These are phyloP conservation scores for Sitobion miscanthi DNA, from an alignment of 1,140 invertebrate species.

Conservation along the genomic window DNA sequence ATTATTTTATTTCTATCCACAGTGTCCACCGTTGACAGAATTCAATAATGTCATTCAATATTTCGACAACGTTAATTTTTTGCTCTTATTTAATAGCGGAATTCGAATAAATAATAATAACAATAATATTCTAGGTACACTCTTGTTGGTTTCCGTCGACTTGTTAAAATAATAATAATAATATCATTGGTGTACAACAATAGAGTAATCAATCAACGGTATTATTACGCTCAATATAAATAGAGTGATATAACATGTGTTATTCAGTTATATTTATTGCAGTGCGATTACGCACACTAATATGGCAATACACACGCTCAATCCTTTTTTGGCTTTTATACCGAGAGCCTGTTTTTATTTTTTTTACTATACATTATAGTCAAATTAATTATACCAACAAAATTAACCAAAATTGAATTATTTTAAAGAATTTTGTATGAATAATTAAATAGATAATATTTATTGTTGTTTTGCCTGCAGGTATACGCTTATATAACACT, in stretches of 20 bases:
- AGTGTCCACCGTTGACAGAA: neutral
- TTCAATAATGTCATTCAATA: neutral
- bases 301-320: neutral
- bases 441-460: neutral
- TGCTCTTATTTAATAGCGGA: neutral
- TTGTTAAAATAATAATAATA: neutral
- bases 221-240: neutral
- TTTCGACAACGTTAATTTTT: neutral
- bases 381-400: neutral
- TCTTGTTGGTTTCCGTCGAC: neutral
- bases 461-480: neutral
- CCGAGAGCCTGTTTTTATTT: neutral
- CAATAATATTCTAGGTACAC: neutral
- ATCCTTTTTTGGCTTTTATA: neutral
- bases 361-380: neutral
- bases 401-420: neutral
- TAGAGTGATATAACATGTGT: constrained; percentile 23
- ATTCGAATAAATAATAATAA: neutral
- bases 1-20: neutral
- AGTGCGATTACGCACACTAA: neutral
- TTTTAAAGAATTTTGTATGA: neutral
- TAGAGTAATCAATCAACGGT: constrained; percentile 12
- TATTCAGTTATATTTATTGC: neutral
- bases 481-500: too few species aligned
- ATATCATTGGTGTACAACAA: neutral